Base-by-base conservation (phyloP, 2,888 invertebrate genomes). In the Apeira syringaria region DNA sequence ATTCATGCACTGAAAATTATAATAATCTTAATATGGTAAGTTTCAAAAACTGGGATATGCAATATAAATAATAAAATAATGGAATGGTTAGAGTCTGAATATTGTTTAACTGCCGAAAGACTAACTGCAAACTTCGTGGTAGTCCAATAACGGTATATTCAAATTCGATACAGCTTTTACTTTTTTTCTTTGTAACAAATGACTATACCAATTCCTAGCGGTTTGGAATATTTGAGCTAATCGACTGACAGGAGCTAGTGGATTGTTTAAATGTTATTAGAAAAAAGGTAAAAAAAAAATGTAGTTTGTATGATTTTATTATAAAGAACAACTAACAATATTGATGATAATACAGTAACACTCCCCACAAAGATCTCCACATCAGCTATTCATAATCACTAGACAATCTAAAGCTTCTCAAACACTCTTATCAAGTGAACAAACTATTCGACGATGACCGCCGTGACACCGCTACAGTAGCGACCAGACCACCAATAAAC, bases 381-480 rank as follows among this genome's bases (percentile, higher is more conserved):
- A n/a, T n/a, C n/a, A n/a, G 5, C 11, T 6, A 17, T 31, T 5
- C 9, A 17, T 24, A 34, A 17, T 15, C 15, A 27, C 11, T 24
- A 11, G 37, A 37, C 43, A 33, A 25, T 11, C 4, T 10, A 25
- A 33, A 38, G 13, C 44, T 33, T 7, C 26, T 25, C 39, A 45
- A 45, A 45, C 39, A 39, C 24, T 15, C 20, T 39, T 45, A 39
- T 45, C 45, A 22, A 0, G n/a, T 8, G 11, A 15, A 20, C 34
- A 39, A 34, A 35, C 43, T 20, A 24, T 17, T 22, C 12, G 18
- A 5, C 40, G 50, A 32, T 47, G 50, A 32, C 47, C 44, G 29
- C 50, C 47, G 37, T 31, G 47, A 38, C 47, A 45, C 45, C 35
- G 28, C 7, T 20, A 38, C 45, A 15, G 48, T 37, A 36, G 44